These are phyloP conservation scores for Amphiprion percula DNA, from an alignment of 2,113 vertebrate species.

Conservation along the genomic window DNA sequence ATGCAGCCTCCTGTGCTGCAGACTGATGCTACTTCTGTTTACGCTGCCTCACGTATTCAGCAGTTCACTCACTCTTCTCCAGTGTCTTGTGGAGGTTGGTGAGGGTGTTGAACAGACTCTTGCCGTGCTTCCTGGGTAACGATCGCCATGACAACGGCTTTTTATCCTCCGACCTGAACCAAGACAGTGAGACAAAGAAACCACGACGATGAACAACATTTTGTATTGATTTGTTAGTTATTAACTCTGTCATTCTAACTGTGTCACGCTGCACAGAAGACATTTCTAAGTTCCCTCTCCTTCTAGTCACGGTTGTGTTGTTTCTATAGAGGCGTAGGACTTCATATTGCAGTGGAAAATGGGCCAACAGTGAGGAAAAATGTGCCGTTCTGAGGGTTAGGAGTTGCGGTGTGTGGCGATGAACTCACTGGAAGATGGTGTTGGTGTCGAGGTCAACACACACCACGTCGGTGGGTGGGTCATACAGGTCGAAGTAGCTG, in stretches of 20 bases:
- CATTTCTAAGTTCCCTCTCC: too few relatives aligned
- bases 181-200: not conserved
- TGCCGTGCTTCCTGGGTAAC: slow-evolving; percentile 91
- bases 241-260: too few relatives aligned
- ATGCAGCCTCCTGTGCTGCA: too few relatives aligned
- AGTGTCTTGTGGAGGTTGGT: slow-evolving; percentile 89
- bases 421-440: slow-evolving; percentile 94
- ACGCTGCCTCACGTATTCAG: not conserved
- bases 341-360: too few relatives aligned
- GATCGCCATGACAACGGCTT: slow-evolving; percentile 89
- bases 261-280: too few relatives aligned
- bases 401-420: not conserved
- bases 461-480: slow-evolving; percentile 92
- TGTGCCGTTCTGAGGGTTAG: too few relatives aligned
- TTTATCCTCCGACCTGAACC: slow-evolving; percentile 90
- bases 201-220: not conserved
- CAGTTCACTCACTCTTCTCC: slow-evolving; percentile 88
- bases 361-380: too few relatives aligned
- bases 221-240: too few relatives aligned
- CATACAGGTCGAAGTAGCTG: slow-evolving; percentile 95
- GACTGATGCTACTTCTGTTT: not conserved
- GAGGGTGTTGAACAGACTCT: slow-evolving; percentile 88
- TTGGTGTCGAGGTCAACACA: slow-evolving; percentile 97
- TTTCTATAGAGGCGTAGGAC: too few relatives aligned
- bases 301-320: too few relatives aligned